Conservation (phyloP, 2,888 invertebrate genomes). For the Psylliodes chrysocephalus region DNA sequence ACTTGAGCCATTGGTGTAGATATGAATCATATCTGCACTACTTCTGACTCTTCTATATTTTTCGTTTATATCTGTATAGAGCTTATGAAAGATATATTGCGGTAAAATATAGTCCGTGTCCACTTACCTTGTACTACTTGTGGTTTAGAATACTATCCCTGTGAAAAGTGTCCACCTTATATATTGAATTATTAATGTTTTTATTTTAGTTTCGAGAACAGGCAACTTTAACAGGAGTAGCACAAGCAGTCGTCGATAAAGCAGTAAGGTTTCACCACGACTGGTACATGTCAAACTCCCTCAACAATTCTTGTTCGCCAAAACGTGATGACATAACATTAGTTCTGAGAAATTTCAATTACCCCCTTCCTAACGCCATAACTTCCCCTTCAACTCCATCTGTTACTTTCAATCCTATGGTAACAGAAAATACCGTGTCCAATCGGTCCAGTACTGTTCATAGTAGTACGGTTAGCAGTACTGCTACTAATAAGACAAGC, state of each 20-base stretch:
- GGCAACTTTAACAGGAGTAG: conserved; percentile 81
- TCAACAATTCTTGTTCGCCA: conserved; percentile 64
- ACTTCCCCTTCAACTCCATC: conserved; percentile 67
- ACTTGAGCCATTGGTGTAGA: no score
- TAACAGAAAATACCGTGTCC: conserved; percentile 47
- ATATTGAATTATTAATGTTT: not conserved
- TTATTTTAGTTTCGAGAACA: conserved; percentile 75
- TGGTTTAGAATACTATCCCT: no score
- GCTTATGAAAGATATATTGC: no score
- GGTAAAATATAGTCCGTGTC: no score
- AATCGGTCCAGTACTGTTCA: conserved; percentile 40
- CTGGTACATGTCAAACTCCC: conserved; percentile 71
- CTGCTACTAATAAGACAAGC: conserved; percentile 60
- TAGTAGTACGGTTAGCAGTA: conserved; percentile 53
- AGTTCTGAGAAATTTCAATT: conserved; percentile 87
- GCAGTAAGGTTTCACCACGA: conserved; percentile 86
- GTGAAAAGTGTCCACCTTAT: no score
- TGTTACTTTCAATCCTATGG: conserved; percentile 71
- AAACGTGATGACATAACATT: conserved; percentile 87
- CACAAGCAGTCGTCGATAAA: conserved; percentile 87
- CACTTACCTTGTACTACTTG: no score
- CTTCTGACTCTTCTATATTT: no score
- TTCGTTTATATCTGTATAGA: no score
- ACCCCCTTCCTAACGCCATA: conserved; percentile 74
- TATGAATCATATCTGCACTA: no score